Evolutionary conservation across 2,797 vertebrate genomes (phyloP).

Genomic region (Onychomys leucogaster): DNA sequence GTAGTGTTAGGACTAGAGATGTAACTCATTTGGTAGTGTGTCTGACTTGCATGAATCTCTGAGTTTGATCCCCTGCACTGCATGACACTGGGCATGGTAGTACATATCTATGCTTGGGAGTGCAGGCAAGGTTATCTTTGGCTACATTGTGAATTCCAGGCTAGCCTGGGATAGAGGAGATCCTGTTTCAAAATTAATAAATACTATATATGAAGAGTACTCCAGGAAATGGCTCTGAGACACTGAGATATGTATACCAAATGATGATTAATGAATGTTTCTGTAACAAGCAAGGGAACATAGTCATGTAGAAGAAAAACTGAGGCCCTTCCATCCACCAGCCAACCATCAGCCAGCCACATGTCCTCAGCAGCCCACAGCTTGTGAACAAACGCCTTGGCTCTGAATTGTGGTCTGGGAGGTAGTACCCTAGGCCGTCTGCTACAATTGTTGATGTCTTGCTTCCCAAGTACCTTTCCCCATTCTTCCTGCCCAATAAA

Average conservation of each 20-base stretch:
- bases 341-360: not conserved
- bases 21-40: not conserved
- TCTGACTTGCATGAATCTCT: not conserved
- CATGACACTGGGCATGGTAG: not conserved
- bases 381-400: not conserved
- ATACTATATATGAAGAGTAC: not conserved
- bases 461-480: not conserved
- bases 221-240: slow-evolving; percentile 35
- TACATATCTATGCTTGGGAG: not conserved
- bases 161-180: not conserved
- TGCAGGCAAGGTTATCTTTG: not conserved
- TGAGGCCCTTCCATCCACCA: not conserved
- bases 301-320: not conserved
- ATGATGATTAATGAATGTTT: slow-evolving; percentile 35
- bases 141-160: not conserved
- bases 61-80: not conserved
- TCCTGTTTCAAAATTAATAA: not conserved
- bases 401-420: not conserved
- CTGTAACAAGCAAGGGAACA: not conserved
- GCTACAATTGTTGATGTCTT: not conserved
- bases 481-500: not conserved
- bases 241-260: not conserved
- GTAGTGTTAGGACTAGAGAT: not conserved
- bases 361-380: not conserved
- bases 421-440: not conserved